Evolutionary conservation across 23 tunicate genomes (phyloP), one percentile per base, ranked within the genome.

Genomic region (Aplidium turbinatum): DNA sequence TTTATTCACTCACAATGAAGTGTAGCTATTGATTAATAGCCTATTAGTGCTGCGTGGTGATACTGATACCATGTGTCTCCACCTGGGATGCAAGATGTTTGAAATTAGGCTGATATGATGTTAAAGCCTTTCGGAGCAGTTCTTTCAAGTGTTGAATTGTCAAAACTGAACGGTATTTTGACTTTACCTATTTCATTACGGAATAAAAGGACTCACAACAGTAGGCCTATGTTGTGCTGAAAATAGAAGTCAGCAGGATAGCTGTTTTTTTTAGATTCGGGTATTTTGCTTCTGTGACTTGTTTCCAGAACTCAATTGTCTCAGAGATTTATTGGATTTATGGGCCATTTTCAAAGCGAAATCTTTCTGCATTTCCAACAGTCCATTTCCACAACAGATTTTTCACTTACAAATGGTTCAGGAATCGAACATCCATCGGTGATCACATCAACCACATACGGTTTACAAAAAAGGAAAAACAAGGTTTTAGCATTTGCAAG

Each of bases 181-280:
- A 75, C 70, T 38, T 75, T 24, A 75, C 80, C 58, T 57, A 75
- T 36, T 75, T 58, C 70, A 78, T 78, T 34, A 63, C 82, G 62
- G 73, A 64, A 64, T 63, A 78, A 63, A 78, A 63, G 29, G 82
- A 78, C 62, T 78, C 82, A 63, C 82, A 76, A 48, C 82, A 78
- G 73, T 78, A n/a, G n/a, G n/a, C n/a, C n/a, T n/a, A 75, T 78
- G 82, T 64, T 42, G 82, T 64, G 73, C 73, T 78, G 63, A 47
- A 78, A 64, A 78, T 48, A n/a, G 82, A 65, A 63, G 31, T 48
- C n/a, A 50, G 35, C 36, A n/a, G 63, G 9, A 66, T 38, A 66
- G 54, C 70, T 75, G 28, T 75, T 75, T 58, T 75, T 33, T n/a
- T 75, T 18, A 75, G 80, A 25, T 75, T 39, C 36, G 70, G 68